Evolutionary conservation across 1,140 invertebrate species (phyloP).

Genomic region (Ceratosolen fusciceps): DNA sequence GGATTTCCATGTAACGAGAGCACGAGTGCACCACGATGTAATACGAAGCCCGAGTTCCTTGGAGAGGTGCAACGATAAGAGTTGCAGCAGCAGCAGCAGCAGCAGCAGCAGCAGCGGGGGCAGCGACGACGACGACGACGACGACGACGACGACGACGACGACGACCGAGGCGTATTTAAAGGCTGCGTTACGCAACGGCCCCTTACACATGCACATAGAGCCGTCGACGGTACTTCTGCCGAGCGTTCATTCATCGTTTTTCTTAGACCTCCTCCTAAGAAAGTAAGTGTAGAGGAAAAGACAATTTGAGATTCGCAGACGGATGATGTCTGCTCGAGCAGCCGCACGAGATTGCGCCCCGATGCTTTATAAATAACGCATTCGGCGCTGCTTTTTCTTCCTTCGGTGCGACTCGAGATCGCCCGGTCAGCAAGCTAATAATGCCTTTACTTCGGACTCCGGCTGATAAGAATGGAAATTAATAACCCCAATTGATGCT

Average conservation of each 20-base stretch:
- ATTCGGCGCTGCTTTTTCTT: not conserved
- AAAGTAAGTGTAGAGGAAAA: not conserved
- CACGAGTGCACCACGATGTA: not conserved
- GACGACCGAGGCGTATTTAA: not conserved
- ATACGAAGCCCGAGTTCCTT: not conserved
- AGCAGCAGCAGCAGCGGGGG: too few species aligned
- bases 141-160: too few species aligned
- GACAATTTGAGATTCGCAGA: not conserved
- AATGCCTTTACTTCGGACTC: not conserved
- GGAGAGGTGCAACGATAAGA: not conserved
- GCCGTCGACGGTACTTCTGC: not conserved
- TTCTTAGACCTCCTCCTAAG: not conserved
- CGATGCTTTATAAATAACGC: slow-evolving; percentile 1
- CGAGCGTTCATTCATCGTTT: not conserved
- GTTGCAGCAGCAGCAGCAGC: too few species aligned
- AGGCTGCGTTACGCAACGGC: not conserved
- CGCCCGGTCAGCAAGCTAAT: not conserved
- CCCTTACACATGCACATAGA: not conserved
- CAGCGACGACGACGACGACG: too few species aligned
- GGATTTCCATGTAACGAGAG: not conserved
- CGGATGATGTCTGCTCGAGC: not conserved
- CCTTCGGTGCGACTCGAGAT: not conserved
- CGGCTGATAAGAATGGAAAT: not conserved
- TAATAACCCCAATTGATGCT: slow-evolving; percentile 1
- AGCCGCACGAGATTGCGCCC: not conserved